Conservation (phyloP, 2,113 vertebrate species). For the Urocynchramus pylzowi region DNA sequence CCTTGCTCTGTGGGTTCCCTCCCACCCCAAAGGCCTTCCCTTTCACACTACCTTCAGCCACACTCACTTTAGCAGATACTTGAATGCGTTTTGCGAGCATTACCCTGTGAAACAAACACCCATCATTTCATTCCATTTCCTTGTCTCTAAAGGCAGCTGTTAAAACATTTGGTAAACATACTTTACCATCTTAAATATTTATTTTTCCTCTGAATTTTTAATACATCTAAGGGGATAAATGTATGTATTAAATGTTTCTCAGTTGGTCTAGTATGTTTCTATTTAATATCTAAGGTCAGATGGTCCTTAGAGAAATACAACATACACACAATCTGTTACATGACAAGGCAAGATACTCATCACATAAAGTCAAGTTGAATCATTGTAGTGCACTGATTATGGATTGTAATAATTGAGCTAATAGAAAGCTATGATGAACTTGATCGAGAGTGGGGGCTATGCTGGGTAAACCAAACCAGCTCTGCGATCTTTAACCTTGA, state of each 20-base stretch:
- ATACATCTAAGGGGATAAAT: slow-evolving; percentile 75
- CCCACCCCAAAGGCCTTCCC: background rate
- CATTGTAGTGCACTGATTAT: slow-evolving; percentile 63
- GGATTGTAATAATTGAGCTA: slow-evolving; percentile 63
- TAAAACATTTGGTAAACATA: slow-evolving; percentile 79
- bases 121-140: slow-evolving; percentile 68
- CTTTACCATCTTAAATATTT: slow-evolving; percentile 82
- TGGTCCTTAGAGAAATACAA: slow-evolving; percentile 81
- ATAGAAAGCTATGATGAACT: slow-evolving; percentile 39
- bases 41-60: background rate
- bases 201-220: slow-evolving; percentile 82
- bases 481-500: slow-evolving; percentile 7
- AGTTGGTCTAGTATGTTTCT: slow-evolving; percentile 81
- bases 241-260: slow-evolving; percentile 79
- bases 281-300: slow-evolving; percentile 80
- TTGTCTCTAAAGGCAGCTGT: slow-evolving; percentile 72
- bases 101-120: slow-evolving; percentile 63
- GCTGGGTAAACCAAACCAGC: background rate
- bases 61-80: slow-evolving; percentile 26
- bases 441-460: background rate
- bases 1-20: background rate
- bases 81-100: slow-evolving; percentile 41
- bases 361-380: slow-evolving; percentile 75
- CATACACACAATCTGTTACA: slow-evolving; percentile 80
- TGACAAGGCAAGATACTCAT: slow-evolving; percentile 76